Evolutionary conservation across 35 echinoderm and acorn worm genomes (phyloP), one percentile per base, ranked within the genome.

Genomic region (Apostichopus californicus): DNA sequence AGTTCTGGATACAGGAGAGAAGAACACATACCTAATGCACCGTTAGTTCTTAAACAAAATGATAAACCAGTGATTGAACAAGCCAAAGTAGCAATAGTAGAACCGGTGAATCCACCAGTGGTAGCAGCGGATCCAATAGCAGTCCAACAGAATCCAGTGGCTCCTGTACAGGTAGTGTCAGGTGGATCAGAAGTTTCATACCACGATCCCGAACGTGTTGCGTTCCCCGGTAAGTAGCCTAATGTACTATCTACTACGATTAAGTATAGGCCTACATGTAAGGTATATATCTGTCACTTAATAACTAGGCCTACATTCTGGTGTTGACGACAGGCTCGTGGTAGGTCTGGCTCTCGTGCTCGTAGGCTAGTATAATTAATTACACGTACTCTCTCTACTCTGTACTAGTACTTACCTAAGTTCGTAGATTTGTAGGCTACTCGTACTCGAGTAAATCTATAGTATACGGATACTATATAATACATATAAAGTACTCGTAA

Each of bases 151-250:
- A 13, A 28, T 82, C 80, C 80, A 22, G 86, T 52, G 57, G 60
- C 15, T 15, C 86, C 86, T 15, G 59, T 65, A 25, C 86, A 88
- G 28, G 14, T n/a, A 57, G 86, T 15, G 7, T 15, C 18, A 52
- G 86, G 56, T 3, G 86, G 60, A 65, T 72, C 34, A 88, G 86
- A 9, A 24, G 60, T 88, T 9, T 60, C 58, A 9, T 88, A 88
- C 59, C 5, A 88, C 55, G 86, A 88, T 63, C 86, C 86, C 20
- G 55, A 57, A 72, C 57, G 86, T 24, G 86, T 88, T 18, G 24
- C 56, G 23, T 88, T 88, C 23, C 86, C 86, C 15, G 86, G 86
- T 88, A 88, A 25, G 86, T 87, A 88, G 5, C 13, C 9, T 24
- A 68, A 6, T 24, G 22, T 28, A 66, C 58, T 26, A 13, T 24